A percentile compares a stretch with the other conserved stretches of the same genome.
Evolutionary conservation across 1,140 invertebrate species (phyloP).

Genomic region (Muscidifurax raptorellus): DNA sequence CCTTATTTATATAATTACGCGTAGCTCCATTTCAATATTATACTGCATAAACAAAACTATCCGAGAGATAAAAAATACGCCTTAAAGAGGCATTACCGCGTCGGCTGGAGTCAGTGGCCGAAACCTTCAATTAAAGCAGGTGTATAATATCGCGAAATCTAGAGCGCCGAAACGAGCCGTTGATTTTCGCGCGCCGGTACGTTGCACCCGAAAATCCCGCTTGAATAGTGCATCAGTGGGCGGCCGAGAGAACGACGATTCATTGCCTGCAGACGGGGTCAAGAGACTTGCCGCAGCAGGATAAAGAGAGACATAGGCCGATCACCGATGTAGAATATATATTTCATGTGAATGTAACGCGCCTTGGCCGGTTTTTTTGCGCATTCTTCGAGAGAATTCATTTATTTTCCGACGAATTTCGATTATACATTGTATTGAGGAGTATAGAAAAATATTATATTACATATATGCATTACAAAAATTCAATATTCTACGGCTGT

Average conservation of each 20-base stretch:
- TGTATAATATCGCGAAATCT: slow-evolving; percentile 15
- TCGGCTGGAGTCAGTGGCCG: background rate
- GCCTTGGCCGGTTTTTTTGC: background rate
- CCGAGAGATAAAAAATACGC: too few species aligned
- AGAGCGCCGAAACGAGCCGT: background rate
- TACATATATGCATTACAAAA: too few species aligned
- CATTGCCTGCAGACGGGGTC: slow-evolving; percentile 10
- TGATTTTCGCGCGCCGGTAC: slow-evolving; percentile 7
- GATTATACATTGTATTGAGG: too few species aligned
- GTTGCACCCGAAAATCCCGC: slow-evolving; percentile 22
- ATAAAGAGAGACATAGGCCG: background rate
- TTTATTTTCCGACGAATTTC: background rate
- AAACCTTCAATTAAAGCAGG: background rate
- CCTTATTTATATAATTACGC: too few species aligned
- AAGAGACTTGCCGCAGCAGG: background rate
- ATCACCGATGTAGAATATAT: background rate
- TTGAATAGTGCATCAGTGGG: background rate
- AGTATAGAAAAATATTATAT: too few species aligned
- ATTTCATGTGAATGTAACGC: background rate
- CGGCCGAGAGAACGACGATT: background rate
- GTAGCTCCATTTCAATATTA: too few species aligned
- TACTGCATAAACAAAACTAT: too few species aligned
- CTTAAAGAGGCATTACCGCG: background rate
- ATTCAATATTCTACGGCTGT: too few species aligned
- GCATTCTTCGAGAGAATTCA: background rate